phyloP scores from a whole-genome alignment of 2,888 invertebrate species.

The Cactoblastis cactorum region DNA sequence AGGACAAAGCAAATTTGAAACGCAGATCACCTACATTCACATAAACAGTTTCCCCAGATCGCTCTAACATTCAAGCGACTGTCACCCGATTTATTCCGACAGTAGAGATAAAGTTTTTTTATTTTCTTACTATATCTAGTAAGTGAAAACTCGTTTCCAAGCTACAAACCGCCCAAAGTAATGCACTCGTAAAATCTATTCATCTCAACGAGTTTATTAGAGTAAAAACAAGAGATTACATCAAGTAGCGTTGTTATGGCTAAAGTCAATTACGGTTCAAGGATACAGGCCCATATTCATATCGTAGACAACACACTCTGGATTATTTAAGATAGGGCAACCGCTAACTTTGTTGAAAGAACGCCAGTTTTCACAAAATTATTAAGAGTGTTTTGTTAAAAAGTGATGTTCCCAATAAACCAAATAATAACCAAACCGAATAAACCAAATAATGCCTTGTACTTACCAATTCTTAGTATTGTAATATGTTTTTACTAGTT shows the following conservation, averaged over 20 bases:
- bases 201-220: conserved; percentile 1
- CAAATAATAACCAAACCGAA: too few relatives aligned
- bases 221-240: conserved; percentile 13
- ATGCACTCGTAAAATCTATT: background rate
- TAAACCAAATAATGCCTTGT: too few relatives aligned
- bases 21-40: background rate
- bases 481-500: too few relatives aligned
- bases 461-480: too few relatives aligned
- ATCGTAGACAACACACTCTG: conserved; percentile 8
- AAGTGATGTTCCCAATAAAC: too few relatives aligned
- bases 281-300: conserved; percentile 3
- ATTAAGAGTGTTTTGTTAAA: background rate
- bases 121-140: background rate
- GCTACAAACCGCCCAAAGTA: background rate
- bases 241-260: conserved; percentile 13
- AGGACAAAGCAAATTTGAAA: background rate
- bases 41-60: background rate
- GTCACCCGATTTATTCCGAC: background rate
- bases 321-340: conserved; percentile 2
- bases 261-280: conserved; percentile 14
- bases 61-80: background rate
- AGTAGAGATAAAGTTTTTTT: background rate
- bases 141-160: background rate
- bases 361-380: conserved; percentile 1
- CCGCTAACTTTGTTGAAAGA: background rate